phyloP scores from a whole-genome alignment of 2,113 vertebrate species.

The Phyllopteryx taeniolatus region DNA sequence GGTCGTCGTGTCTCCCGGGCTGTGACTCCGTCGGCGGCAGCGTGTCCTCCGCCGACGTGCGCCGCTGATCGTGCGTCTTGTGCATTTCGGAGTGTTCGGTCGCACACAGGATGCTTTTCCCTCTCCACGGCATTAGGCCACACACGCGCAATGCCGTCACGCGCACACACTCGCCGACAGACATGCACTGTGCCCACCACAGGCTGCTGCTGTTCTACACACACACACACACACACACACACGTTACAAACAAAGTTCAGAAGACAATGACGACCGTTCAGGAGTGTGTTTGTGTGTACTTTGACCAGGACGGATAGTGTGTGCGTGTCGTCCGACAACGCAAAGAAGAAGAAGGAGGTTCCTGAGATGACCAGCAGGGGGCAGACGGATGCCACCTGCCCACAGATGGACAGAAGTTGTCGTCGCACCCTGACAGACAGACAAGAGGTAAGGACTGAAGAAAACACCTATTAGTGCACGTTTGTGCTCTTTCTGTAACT shows the following conservation, averaged over 20 bases:
- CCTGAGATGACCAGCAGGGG: constrained; percentile 71
- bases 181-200: constrained; percentile 71
- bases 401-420: constrained; percentile 58
- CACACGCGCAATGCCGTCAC: constrained; percentile 73
- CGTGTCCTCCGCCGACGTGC: not conserved
- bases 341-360: constrained; percentile 79
- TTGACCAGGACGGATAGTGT: constrained; percentile 75
- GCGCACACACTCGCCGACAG: constrained; percentile 70
- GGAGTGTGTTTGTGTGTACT: constrained; percentile 49
- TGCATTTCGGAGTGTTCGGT: constrained; percentile 60
- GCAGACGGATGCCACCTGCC: constrained; percentile 68
- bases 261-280: not conserved
- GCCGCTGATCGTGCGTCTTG: constrained; percentile 28
- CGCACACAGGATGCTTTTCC: constrained; percentile 68
- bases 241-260: not conserved
- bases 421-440: constrained; percentile 39
- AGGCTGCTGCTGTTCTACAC: constrained; percentile 69
- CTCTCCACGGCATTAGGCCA: constrained; percentile 68
- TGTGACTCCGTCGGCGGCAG: constrained; percentile 1
- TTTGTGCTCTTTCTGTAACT: too few species aligned
- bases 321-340: constrained; percentile 50
- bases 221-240: not conserved
- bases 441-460: not conserved
- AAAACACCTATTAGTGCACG: not conserved
- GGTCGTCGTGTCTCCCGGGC: constrained; percentile 1